A percentile compares a stretch with the other conserved stretches of the same genome.
These are phyloP conservation scores for Habrosyne pyritoides DNA, from an alignment of 2,888 invertebrate genomes.

Conservation along the genomic window DNA sequence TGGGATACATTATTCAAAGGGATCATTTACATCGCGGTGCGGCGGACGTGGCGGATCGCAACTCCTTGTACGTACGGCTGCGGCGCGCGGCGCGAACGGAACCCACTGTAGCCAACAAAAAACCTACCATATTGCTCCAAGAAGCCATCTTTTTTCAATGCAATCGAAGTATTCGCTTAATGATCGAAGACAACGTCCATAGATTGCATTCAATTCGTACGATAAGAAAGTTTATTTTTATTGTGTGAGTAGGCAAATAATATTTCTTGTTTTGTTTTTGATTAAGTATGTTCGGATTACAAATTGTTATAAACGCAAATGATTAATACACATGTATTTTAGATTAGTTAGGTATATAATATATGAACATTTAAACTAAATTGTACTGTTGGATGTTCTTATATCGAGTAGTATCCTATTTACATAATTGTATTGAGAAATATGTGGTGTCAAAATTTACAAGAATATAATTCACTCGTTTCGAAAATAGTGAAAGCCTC, in stretches of 20 bases:
- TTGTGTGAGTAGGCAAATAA: neutral
- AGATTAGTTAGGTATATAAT: too few species aligned
- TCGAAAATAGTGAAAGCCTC: too few species aligned
- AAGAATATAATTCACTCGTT: too few species aligned
- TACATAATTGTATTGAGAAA: too few species aligned
- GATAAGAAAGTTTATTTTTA: conserved; percentile 35
- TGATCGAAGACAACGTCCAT: conserved; percentile 58
- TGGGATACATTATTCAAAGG: conserved; percentile 81
- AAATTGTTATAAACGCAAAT: neutral
- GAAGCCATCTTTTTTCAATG: conserved; percentile 69
- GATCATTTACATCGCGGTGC: conserved; percentile 79
- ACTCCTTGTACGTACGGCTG: conserved; percentile 68
- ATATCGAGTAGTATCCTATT: too few species aligned
- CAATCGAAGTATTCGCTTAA: conserved; percentile 63
- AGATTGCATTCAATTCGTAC: conserved; percentile 58
- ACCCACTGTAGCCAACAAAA: conserved; percentile 68
- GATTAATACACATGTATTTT: too few species aligned
- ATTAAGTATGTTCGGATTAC: neutral
- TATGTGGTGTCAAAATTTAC: too few species aligned
- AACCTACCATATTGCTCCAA: conserved; percentile 71
- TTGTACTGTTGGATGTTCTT: too few species aligned
- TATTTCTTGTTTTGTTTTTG: neutral
- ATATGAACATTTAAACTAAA: too few species aligned
- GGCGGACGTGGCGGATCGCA: conserved; percentile 69
- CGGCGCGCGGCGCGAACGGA: conserved; percentile 56